Base-by-base conservation (phyloP, 2,113 vertebrate genomes). In the Caretta caretta region DNA sequence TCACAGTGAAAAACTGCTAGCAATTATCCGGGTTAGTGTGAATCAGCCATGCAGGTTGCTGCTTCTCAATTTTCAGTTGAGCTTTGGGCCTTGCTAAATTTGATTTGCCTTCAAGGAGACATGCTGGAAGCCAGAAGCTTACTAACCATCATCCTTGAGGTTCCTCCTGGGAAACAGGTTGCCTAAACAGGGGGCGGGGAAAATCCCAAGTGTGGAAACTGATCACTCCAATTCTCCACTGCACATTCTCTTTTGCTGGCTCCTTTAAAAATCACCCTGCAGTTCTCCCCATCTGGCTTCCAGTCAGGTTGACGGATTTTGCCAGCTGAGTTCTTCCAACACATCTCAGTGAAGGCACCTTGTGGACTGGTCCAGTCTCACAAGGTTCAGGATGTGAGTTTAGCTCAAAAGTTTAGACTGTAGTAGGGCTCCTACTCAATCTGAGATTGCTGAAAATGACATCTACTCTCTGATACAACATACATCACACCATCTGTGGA, bases 161-260 rank as follows among this genome's bases (percentile, higher is more conserved):
- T 95, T 94, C 86, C 62, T 87, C 90, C 62, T 89, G 82, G 91
- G 79, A 94, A 95, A 81, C 75, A 88, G 76, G 76, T 92, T 94
- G 91, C 42, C 42, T 46, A 78, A 78, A 78, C 5, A 2, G 6
- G 46, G 10, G 10, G 3, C 6, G 29, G n/a, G 5, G 5, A 14
- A 14, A 27, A 27, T 25, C 48, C 24, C 75, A 48, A 78, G 24
- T 25, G 11, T 78, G 24, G 10, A 24, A 76, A 48, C 5, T 27
- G 11, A 27, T 76, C 75, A 48, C 24, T 76, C 75, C 75, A 78
- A 8, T 27, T 78, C 75, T 42, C 42, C 20, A 50, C 48, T 69
- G 16, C 79, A 57, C 0, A 5, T 81, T 91, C 16, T 29, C 20
- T 48, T 53, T 35, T 59, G 86, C 72, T 87, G 92, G 88, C 81